Base-by-base conservation (phyloP, 2,888 invertebrate genomes). In the Pollenia griseotomentosa region DNA sequence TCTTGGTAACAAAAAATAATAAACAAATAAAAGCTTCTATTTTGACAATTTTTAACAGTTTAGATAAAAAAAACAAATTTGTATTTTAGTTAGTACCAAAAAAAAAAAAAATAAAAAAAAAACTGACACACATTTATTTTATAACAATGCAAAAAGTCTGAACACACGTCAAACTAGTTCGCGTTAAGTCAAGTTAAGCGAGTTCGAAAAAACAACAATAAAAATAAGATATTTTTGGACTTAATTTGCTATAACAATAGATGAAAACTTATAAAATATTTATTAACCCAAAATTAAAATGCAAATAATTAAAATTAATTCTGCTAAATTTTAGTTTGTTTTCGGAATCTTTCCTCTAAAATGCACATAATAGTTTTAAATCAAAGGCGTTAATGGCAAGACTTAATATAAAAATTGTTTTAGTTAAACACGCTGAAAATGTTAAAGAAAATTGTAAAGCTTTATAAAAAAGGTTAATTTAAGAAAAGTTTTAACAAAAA, bases 331-430 rank as follows among this genome's bases (percentile, higher is more conserved):
- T 23, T 6, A 16, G 10, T 12, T 40, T 1, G n/a, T 55, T 65
- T 53, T 53, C n/a, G 77, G 46, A 14, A 57, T 23, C 51, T 46
- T 53, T 77, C 16, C 2, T n/a, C 6, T 63, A 48, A 82, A 53
- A 59, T 71, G 65, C 66, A 63, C 14, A 10, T 71, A 88, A 83
- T 88, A 87, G 88, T 80, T 75, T 78, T 78, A 51, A 57, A 86
- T 53, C 8, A 65, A 46, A 63, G 51, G 89, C 78, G 89, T 88
- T 89, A 85, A 92, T 92, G 92, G 91, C 90, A 88, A 90, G 90
- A 90, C 88, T 92, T 79, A 89, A 90, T 89, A 91, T 92, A 23
- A 91, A 90, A 89, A 91, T 92, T 14, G 88, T 91, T 81, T 89
- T 92, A 81, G 88, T 86, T 84, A 89, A 89, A 68, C 84, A 53